phyloP scores from a whole-genome alignment of 1,140 invertebrate genomes.

The Magallana angulata region DNA sequence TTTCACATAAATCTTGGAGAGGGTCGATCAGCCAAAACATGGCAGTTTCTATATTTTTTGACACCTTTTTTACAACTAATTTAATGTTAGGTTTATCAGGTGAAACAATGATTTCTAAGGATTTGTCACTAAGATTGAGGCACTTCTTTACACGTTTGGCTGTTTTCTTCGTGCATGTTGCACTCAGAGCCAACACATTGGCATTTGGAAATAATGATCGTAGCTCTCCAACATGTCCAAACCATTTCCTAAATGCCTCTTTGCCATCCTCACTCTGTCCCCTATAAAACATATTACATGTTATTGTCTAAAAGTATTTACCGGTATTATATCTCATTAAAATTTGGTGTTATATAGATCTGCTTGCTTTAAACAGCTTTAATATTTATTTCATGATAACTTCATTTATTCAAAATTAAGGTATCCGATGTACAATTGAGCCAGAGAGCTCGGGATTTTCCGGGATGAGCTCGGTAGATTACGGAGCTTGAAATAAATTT shows the following conservation, averaged over 20 bases:
- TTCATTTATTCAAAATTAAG: too few species aligned
- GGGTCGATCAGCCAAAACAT: constrained; percentile 46
- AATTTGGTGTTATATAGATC: not conserved
- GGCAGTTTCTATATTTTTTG: not conserved
- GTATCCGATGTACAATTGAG: too few species aligned
- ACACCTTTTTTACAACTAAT: not conserved
- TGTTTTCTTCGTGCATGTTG: constrained; percentile 37
- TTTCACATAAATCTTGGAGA: not conserved
- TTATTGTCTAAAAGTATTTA: not conserved
- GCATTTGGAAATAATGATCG: constrained; percentile 27
- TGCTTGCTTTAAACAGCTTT: not conserved
- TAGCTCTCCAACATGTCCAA: constrained; percentile 40
- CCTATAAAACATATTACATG: not conserved
- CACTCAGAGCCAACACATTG: constrained; percentile 36
- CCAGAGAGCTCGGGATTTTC: too few species aligned
- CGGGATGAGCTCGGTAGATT: too few species aligned
- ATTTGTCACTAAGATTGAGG: not conserved
- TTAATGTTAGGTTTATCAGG: constrained; percentile 37
- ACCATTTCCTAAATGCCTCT: constrained; percentile 45
- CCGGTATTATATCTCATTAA: not conserved
- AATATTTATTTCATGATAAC: too few species aligned
- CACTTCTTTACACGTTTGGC: not conserved
- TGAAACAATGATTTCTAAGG: not conserved
- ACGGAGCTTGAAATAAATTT: too few species aligned
- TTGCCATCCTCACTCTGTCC: constrained; percentile 28